These are phyloP conservation scores for Acanthoscelides obtectus DNA, from an alignment of 2,888 invertebrate species.

Conservation along the genomic window DNA sequence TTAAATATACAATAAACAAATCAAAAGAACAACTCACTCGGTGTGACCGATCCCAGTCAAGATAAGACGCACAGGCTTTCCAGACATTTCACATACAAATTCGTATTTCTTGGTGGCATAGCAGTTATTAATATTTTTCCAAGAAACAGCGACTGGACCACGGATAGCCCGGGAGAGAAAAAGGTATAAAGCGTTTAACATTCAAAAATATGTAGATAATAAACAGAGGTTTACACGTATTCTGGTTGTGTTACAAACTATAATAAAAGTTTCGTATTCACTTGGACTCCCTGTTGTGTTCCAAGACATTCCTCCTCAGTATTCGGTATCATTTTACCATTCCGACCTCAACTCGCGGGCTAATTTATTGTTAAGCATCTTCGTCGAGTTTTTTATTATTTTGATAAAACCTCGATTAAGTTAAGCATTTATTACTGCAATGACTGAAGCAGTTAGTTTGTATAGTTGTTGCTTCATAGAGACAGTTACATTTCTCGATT, in stretches of 20 bases:
- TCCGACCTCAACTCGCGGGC: constrained; percentile 32
- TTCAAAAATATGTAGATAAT: constrained; percentile 29
- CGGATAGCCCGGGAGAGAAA: not conserved
- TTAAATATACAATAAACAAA: not conserved
- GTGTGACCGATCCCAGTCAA: not conserved
- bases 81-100: not conserved
- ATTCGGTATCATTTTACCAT: constrained; percentile 40
- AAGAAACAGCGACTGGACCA: not conserved
- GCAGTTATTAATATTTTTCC: not conserved
- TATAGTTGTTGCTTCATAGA: not conserved
- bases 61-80: not conserved
- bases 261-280: constrained; percentile 37
- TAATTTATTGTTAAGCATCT: constrained; percentile 29
- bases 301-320: constrained; percentile 34
- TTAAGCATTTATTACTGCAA: not conserved
- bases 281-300: constrained; percentile 33
- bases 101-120: not conserved
- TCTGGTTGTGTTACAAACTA: constrained; percentile 30
- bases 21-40: not conserved
- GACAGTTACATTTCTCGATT: not conserved
- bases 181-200: not conserved
- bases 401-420: not conserved
- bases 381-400: not conserved
- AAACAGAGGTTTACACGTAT: constrained; percentile 31
- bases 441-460: not conserved